Evolutionary conservation across 2,113 vertebrate genomes (phyloP).

Genomic region (Ameiurus melas): DNA sequence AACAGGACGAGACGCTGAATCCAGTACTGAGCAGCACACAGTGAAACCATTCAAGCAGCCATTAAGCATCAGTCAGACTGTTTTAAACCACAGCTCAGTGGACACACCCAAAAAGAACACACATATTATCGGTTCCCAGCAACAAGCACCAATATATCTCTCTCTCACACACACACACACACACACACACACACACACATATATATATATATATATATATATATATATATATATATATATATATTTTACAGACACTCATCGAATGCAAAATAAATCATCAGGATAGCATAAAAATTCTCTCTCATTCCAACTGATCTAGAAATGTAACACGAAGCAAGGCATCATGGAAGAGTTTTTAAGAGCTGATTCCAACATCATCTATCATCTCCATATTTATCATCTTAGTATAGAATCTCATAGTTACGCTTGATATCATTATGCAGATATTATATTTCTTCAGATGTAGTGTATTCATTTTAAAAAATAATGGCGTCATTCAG

Average conservation of each 20-base stretch:
- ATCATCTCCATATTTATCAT: background rate
- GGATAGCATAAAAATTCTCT: background rate
- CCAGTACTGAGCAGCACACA: background rate
- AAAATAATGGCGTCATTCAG: background rate
- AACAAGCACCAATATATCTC: background rate
- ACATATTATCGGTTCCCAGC: slow-evolving; percentile 21
- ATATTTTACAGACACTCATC: background rate
- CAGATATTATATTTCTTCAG: background rate
- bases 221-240: too few species aligned
- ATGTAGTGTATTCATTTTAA: background rate
- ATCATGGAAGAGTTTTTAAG: background rate
- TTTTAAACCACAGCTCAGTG: background rate
- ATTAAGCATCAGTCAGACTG: background rate
- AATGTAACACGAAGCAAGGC: background rate
- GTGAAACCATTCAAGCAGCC: background rate
- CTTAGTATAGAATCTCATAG: background rate
- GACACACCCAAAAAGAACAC: slow-evolving; percentile 44
- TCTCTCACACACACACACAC: background rate
- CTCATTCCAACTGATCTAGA: background rate
- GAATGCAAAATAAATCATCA: background rate
- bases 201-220: background rate
- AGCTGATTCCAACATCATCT: background rate
- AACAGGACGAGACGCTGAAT: background rate
- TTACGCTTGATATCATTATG: background rate
- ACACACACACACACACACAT: background rate